Conservation (phyloP, 2,113 vertebrate genomes). For the Fregata magnificens region DNA sequence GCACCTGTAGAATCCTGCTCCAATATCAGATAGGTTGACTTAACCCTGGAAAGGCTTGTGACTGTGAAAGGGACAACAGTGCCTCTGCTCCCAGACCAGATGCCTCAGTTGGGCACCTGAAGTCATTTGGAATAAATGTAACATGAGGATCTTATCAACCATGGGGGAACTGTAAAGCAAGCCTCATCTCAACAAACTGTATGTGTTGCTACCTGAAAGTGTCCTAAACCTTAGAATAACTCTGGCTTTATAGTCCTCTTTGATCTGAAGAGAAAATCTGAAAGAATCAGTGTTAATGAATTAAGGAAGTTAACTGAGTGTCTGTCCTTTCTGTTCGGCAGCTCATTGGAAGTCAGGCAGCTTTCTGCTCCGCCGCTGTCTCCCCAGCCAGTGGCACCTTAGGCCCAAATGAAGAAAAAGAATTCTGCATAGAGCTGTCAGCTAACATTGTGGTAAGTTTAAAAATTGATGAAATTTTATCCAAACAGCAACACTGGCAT, state of each 20-base stretch:
- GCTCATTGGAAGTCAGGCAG: slow-evolving; percentile 80
- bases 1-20: neutral
- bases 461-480: neutral
- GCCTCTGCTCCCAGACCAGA: neutral
- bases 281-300: neutral
- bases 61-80: neutral
- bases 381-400: slow-evolving; percentile 77
- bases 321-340: slow-evolving; percentile 27
- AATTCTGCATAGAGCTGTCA: slow-evolving; percentile 78
- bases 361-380: slow-evolving; percentile 68
- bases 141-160: neutral
- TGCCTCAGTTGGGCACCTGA: neutral
- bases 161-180: neutral
- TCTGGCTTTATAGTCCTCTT: neutral
- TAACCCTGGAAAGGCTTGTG: neutral
- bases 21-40: neutral
- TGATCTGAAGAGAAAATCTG: neutral
- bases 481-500: neutral
- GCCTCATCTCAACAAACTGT: neutral
- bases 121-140: neutral
- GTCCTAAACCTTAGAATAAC: neutral
- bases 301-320: neutral
- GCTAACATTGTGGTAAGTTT: slow-evolving; percentile 73
- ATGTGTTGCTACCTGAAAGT: neutral
- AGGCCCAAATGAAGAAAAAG: slow-evolving; percentile 78